These are phyloP conservation scores for Sinocyclocheilus anshuiensis DNA, from an alignment of 2,113 vertebrate genomes.

Conservation along the genomic window DNA sequence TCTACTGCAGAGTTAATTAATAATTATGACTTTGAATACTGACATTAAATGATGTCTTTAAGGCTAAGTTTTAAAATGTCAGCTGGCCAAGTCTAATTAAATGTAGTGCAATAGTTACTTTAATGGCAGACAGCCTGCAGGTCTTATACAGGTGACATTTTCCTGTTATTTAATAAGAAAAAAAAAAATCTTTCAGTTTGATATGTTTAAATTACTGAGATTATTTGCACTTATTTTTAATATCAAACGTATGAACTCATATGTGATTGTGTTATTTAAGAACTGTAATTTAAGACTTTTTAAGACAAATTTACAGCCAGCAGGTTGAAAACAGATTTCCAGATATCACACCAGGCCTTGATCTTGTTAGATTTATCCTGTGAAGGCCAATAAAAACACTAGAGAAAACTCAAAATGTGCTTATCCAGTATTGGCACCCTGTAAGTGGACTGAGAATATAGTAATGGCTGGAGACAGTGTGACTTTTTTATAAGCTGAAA, in stretches of 20 bases:
- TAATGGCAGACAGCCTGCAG: background rate
- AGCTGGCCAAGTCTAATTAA: background rate
- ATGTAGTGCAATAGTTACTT: background rate
- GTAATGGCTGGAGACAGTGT: background rate
- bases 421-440: conserved; percentile 14
- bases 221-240: background rate
- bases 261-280: background rate
- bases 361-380: conserved; percentile 40
- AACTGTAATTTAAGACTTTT: background rate
- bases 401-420: conserved; percentile 20
- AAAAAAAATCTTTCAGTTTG: background rate
- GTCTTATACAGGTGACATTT: background rate
- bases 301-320: background rate
- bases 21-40: background rate
- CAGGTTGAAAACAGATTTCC: conserved; percentile 50
- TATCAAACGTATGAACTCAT: background rate
- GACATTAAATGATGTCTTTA: background rate
- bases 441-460: background rate
- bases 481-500: background rate
- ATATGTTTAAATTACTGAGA: background rate
- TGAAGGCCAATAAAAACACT: conserved; percentile 19
- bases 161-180: background rate
- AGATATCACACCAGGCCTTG: conserved; percentile 22
- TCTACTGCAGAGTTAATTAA: background rate
- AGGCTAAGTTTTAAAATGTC: conserved; percentile 11